phyloP scores from a whole-genome alignment of 2,797 vertebrate species.

The Scarus forsteni region DNA sequence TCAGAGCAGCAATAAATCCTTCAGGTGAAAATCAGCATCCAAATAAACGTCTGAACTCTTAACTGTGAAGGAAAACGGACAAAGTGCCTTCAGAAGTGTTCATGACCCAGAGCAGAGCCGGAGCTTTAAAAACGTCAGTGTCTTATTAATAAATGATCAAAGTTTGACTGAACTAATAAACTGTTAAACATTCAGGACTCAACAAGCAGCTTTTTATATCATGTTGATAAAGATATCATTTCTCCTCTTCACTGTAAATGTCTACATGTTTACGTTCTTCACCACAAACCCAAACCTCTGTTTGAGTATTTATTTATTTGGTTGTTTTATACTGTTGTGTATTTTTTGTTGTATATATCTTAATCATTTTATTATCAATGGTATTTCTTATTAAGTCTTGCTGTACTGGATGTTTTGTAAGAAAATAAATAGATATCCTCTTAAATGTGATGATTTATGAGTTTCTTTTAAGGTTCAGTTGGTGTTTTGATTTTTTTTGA shows the following conservation, averaged over 20 bases:
- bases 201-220: background rate
- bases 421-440: constrained; percentile 65
- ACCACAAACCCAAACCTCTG: constrained; percentile 26
- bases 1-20: constrained; percentile 19
- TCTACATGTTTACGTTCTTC: constrained; percentile 19
- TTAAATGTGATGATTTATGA: background rate
- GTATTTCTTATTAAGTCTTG: constrained; percentile 49
- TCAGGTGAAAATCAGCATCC: background rate
- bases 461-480: background rate
- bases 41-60: background rate
- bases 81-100: too few species aligned
- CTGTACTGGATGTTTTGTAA: constrained; percentile 64
- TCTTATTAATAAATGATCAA: too few species aligned
- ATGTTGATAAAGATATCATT: background rate
- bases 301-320: constrained; percentile 78
- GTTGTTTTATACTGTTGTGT: constrained; percentile 66
- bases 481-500: too few species aligned
- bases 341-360: constrained; percentile 74
- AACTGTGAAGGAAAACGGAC: background rate
- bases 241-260: constrained; percentile 1
- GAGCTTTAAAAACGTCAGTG: too few species aligned
- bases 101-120: background rate
- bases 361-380: constrained; percentile 48
- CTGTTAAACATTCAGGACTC: background rate
- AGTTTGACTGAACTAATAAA: too few species aligned